phyloP scores from a whole-genome alignment of 2,113 vertebrate species.

The Ramphastos sulfuratus region DNA sequence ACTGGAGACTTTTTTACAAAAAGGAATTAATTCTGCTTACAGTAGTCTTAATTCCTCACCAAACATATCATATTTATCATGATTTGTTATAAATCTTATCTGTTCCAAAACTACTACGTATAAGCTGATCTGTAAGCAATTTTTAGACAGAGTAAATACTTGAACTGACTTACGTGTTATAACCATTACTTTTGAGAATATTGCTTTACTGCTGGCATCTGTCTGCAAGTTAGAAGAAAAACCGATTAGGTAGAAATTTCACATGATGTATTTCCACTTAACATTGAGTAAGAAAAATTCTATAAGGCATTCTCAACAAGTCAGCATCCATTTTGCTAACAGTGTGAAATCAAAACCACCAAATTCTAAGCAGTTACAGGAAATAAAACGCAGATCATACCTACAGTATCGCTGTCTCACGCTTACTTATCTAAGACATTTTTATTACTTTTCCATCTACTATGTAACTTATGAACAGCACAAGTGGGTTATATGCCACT shows the following conservation, averaged over 20 bases:
- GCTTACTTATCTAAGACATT: background rate
- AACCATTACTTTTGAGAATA: conserved; percentile 98
- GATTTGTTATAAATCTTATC: background rate
- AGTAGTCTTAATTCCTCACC: background rate
- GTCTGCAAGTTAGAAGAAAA: conserved; percentile 81
- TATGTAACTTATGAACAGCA: background rate
- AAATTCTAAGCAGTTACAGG: background rate
- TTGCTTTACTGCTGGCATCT: conserved; percentile 93
- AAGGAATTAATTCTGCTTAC: background rate
- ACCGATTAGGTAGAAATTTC: background rate
- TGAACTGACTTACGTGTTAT: conserved; percentile 91
- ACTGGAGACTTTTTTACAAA: background rate
- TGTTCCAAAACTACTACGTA: background rate
- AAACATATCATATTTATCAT: background rate
- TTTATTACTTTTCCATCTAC: background rate
- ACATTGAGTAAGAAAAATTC: background rate
- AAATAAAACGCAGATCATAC: background rate
- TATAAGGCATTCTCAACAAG: background rate
- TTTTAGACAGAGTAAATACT: background rate
- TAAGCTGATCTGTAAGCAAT: background rate
- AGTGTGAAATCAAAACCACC: background rate
- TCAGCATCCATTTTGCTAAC: background rate
- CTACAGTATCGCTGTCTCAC: background rate
- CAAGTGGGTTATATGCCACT: background rate
- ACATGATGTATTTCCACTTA: background rate